These are phyloP conservation scores for Pygmarrhopalites habei DNA, from an alignment of 1,140 invertebrate species.

Conservation along the genomic window DNA sequence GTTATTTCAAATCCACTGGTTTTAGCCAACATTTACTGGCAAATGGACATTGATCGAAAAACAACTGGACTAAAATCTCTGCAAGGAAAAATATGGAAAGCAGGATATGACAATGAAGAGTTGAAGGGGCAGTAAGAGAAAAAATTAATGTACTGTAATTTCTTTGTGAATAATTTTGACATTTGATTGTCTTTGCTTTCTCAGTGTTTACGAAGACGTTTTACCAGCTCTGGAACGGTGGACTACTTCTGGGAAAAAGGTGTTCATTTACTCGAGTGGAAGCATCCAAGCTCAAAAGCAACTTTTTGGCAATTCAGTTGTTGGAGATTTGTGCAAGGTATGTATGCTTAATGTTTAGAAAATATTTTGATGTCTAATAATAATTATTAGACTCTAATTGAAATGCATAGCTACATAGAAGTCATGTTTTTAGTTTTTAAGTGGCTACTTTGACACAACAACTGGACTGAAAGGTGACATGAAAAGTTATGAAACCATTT, in stretches of 20 bases:
- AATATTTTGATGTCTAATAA: too few relatives aligned
- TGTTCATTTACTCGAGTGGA: conserved; percentile 88
- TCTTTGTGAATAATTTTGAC: background rate
- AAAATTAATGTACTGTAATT: background rate
- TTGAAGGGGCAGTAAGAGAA: conserved; percentile 80
- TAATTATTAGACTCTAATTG: too few relatives aligned
- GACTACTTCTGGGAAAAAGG: conserved; percentile 54
- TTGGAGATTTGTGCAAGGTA: conserved; percentile 67
- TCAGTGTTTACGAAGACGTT: conserved; percentile 81
- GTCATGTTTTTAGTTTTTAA: conserved; percentile 54
- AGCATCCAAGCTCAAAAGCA: conserved; percentile 84
- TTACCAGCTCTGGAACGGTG: conserved; percentile 62
- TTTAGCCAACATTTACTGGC: conserved; percentile 62
- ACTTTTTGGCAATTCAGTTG: conserved; percentile 65
- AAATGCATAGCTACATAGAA: too few relatives aligned
- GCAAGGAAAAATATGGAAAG: conserved; percentile 80
- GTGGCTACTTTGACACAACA: conserved; percentile 77
- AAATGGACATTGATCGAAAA: conserved; percentile 75
- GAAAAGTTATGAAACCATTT: conserved; percentile 67
- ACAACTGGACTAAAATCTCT: conserved; percentile 71
- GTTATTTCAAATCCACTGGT: conserved; percentile 39
- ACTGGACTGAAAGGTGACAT: conserved; percentile 68
- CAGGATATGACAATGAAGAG: conserved; percentile 67
- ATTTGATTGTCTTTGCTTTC: conserved; percentile 13
- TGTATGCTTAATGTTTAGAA: too few relatives aligned